These are phyloP conservation scores for Musca domestica DNA, from an alignment of 1,140 invertebrate species.

Conservation along the genomic window DNA sequence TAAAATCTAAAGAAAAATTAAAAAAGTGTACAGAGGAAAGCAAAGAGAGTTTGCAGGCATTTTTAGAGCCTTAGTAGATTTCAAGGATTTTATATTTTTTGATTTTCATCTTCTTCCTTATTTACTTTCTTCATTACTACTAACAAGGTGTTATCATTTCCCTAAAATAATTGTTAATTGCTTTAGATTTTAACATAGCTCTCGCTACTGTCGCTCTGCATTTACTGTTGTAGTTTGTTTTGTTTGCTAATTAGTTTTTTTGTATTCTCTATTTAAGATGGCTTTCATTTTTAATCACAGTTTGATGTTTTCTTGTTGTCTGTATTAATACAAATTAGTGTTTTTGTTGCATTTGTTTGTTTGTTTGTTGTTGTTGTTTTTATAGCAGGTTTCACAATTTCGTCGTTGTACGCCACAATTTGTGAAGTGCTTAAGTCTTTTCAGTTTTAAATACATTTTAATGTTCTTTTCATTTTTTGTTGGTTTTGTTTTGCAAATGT, in stretches of 20 bases:
- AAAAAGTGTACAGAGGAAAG: too few species aligned
- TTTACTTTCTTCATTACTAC: too few species aligned
- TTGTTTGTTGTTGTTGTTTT: conserved; percentile 24
- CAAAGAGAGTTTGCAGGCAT: too few species aligned
- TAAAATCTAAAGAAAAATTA: too few species aligned
- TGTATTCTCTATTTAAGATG: conserved; percentile 27
- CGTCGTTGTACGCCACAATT: conserved; percentile 27
- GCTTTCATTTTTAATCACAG: conserved; percentile 44
- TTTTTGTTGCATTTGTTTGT: conserved; percentile 33
- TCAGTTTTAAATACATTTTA: conserved; percentile 4
- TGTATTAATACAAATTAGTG: conserved; percentile 16
- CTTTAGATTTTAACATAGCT: background rate
- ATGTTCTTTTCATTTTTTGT: conserved; percentile 6
- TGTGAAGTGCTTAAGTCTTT: conserved; percentile 49
- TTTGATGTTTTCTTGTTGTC: conserved; percentile 31
- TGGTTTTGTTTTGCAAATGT: background rate
- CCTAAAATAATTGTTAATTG: conserved; percentile 5
- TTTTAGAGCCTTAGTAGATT: too few species aligned
- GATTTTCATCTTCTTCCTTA: too few species aligned
- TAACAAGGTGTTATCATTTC: background rate
- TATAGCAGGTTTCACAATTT: conserved; percentile 21
- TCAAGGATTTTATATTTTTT: too few species aligned
- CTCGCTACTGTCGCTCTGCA: background rate
- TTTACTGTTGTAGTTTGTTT: conserved; percentile 27
- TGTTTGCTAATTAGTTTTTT: conserved; percentile 29